These are phyloP conservation scores for Eremophila alpestris DNA, from an alignment of 2,797 vertebrate species.

Conservation along the genomic window DNA sequence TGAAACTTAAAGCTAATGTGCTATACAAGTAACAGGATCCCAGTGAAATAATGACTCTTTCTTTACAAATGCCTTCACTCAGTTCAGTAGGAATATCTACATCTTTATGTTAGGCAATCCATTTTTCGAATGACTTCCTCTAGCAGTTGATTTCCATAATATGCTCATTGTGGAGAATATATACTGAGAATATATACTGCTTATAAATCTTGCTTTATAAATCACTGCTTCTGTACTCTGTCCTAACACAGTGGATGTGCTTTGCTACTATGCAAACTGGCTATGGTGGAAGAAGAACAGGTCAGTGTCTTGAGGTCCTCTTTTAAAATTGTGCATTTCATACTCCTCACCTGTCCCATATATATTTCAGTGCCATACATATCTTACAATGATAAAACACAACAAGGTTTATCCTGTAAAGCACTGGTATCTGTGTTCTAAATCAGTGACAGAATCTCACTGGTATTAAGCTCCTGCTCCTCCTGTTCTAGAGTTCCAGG, in stretches of 20 bases:
- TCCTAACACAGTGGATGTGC: background rate
- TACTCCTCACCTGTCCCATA: background rate
- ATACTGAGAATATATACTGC: background rate
- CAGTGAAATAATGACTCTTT: background rate
- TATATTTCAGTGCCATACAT: background rate
- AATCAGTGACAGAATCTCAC: background rate
- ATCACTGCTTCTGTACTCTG: background rate
- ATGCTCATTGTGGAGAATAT: background rate
- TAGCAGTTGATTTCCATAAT: background rate
- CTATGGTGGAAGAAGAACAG: background rate
- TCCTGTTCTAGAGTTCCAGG: background rate
- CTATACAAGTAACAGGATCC: background rate
- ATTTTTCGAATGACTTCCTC: constrained; percentile 1
- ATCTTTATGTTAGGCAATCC: background rate
- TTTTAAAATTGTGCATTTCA: background rate
- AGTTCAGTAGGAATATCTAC: background rate
- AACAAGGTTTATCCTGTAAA: background rate
- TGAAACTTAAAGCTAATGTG: background rate
- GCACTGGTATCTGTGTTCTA: background rate
- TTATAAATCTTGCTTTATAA: background rate
- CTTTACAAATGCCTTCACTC: background rate
- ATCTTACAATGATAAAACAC: background rate
- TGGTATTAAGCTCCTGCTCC: background rate
- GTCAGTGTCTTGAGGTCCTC: background rate
- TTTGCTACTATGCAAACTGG: background rate